These are phyloP conservation scores for Melanostoma mellinum DNA, from an alignment of 2,888 invertebrate species.

Conservation along the genomic window DNA sequence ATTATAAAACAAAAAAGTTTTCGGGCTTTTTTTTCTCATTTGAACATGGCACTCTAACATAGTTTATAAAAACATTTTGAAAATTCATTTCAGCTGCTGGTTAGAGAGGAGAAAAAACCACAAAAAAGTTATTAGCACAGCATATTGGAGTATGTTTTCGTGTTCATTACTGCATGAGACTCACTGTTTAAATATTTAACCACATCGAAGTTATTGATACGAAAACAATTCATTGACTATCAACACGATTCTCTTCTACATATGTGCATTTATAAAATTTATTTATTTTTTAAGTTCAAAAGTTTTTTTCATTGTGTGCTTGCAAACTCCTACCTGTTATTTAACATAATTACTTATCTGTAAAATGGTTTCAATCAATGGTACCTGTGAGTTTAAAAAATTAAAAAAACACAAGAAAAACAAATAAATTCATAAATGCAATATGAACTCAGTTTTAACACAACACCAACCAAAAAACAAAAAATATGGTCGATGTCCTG, in stretches of 20 bases:
- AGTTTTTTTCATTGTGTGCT: neutral
- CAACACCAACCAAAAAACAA: conserved; percentile 9
- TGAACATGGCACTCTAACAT: no score
- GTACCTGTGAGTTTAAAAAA: neutral
- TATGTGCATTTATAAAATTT: neutral
- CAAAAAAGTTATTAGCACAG: no score
- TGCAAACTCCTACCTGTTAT: neutral
- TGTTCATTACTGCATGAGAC: neutral
- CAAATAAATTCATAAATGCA: conserved; percentile 36
- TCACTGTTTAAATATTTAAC: conserved; percentile 26
- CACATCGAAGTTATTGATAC: conserved; percentile 30
- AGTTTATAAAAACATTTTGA: no score
- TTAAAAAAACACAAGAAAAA: neutral
- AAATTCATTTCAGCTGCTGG: no score
- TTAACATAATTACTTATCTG: conserved; percentile 19
- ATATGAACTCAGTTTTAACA: conserved; percentile 39
- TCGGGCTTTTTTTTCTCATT: no score
- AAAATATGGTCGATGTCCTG: neutral
- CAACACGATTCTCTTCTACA: neutral
- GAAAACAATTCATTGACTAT: conserved; percentile 31
- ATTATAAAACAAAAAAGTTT: no score
- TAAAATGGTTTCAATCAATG: neutral
- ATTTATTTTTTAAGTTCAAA: neutral
- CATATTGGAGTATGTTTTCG: no score
- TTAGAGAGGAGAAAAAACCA: no score